Conservation (phyloP, 2,113 vertebrate genomes). For the Chloebia gouldiae region DNA sequence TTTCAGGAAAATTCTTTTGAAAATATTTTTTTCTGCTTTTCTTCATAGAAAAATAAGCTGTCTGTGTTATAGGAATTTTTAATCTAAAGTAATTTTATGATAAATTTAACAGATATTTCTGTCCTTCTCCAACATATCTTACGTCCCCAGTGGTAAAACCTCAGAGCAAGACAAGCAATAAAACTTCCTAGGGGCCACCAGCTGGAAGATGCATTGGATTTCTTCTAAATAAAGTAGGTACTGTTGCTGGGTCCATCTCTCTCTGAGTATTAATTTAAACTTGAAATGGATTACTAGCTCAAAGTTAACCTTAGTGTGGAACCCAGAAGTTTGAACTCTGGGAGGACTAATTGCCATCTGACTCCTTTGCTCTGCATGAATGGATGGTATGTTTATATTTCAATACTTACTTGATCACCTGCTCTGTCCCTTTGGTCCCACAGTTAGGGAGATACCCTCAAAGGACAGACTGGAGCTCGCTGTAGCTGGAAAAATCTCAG, state of each 20-base stretch:
- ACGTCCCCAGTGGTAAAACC: neutral
- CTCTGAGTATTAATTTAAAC: neutral
- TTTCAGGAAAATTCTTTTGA: neutral
- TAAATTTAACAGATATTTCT: neutral
- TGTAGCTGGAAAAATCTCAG: neutral
- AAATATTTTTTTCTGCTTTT: neutral
- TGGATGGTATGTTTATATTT: neutral
- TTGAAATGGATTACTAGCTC: neutral
- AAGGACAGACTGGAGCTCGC: neutral
- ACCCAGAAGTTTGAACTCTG: neutral
- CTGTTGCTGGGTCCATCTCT: neutral
- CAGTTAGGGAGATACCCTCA: neutral
- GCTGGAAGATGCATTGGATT: neutral
- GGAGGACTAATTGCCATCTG: neutral
- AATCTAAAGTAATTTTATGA: neutral
- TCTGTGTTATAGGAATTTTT: neutral
- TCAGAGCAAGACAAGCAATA: neutral
- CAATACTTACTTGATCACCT: neutral
- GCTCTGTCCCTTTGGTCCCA: neutral
- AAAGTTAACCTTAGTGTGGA: neutral
- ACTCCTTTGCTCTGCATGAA: neutral
- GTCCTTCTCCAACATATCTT: neutral
- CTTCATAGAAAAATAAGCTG: neutral
- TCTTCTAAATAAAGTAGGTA: neutral
- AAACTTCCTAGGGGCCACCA: neutral